Conservation (phyloP, 1,140 invertebrate species). For the Trichogramma pretiosum region DNA sequence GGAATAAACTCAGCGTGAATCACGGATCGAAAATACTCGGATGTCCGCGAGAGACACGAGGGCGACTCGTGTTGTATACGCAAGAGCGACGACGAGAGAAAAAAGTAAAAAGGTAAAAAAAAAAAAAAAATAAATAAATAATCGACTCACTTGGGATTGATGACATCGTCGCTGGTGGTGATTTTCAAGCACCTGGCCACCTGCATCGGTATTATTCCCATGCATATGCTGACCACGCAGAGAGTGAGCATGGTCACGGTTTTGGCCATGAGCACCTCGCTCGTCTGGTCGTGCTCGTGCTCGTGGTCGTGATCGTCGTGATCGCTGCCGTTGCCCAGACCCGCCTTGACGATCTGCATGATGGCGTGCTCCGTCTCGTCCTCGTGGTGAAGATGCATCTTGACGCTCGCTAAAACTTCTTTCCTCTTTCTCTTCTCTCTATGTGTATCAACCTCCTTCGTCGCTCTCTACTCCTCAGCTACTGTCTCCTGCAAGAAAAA, state of each 20-base stretch:
- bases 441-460: neutral
- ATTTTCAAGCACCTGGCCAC: conserved; percentile 56
- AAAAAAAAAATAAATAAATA: too few relatives aligned
- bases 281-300: conserved; percentile 22
- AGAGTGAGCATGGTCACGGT: conserved; percentile 62
- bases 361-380: neutral
- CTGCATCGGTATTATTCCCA: conserved; percentile 60
- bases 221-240: conserved; percentile 56
- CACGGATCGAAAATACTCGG: too few relatives aligned
- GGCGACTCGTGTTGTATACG: too few relatives aligned
- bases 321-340: conserved; percentile 1
- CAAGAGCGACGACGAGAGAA: too few relatives aligned
- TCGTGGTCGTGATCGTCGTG: conserved; percentile 25
- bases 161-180: conserved; percentile 43
- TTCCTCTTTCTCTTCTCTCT: too few relatives aligned
- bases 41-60: too few relatives aligned
- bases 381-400: conserved; percentile 8
- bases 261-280: conserved; percentile 53
- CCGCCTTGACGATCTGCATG: neutral
- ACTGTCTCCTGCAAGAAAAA: neutral
- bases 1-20: too few relatives aligned
- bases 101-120: too few relatives aligned
- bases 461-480: neutral
- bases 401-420: too few relatives aligned
- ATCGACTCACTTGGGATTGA: conserved; percentile 27